Base-by-base conservation (phyloP, 2,113 vertebrate species). In the Falcunculus frontatus region DNA sequence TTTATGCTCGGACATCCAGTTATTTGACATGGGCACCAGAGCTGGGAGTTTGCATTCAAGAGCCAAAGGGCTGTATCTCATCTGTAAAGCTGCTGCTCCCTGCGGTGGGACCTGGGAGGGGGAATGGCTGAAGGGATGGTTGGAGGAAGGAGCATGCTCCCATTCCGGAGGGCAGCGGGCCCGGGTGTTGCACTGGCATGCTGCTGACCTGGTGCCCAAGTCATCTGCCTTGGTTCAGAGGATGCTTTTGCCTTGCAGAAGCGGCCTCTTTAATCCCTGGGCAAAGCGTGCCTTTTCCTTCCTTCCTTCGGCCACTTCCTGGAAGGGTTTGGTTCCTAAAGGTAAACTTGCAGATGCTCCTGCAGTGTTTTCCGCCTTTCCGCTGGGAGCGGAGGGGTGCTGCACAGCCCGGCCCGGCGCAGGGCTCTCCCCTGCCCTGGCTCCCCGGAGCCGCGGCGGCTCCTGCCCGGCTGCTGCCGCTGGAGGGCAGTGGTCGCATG, bases 351-450 rank as follows among this genome's bases (percentile, higher is more conserved):
- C 46, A 29, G n/a, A 16, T 6, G 20, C 11, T 30, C 32, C 32
- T 3, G 5, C 12, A 3, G 25, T 0, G 22, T 0, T 52, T 13
- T 7, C 13, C 6, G 15, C n/a, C 21, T 4, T 4, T 6, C 2
- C 27, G 4, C 3, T 1, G 29, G 0, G 2, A 2, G 9, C 35
- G 4, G 46, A 39, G 15, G 16, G 7, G 27, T 1, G 8, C 6
- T 4, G 20, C 18, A 7, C 16, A 20, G 9, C 57, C 62, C 5
- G 5, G 11, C 20, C 26, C 3, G 6, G 9, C 2, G 1, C 42
- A 1, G 55, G 16, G 70, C 27, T 21, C 14, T 20, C 33, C 26
- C 29, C 20, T 1, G 9, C 17, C 22, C 26, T 7, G 44, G 19
- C 57, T 13, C 35, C 23, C 37, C 13, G 17, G 20, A 33, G 50